phyloP scores from a whole-genome alignment of 2,113 vertebrate species.

The Oryzias curvinotus region DNA sequence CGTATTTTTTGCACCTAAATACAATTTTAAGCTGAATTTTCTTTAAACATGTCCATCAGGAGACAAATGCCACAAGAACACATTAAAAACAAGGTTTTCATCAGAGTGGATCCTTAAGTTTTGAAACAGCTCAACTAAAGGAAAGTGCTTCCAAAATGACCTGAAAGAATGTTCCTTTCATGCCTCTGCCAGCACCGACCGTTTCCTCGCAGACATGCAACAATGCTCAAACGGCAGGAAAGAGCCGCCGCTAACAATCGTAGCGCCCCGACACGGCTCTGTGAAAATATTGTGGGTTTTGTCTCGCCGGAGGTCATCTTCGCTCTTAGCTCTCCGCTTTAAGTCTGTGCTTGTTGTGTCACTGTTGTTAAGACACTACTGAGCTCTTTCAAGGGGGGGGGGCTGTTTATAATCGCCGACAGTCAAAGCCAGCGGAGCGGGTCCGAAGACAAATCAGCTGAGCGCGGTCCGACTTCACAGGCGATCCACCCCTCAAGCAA shows the following conservation, averaged over 20 bases:
- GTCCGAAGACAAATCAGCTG: background rate
- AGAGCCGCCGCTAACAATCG: constrained; percentile 27
- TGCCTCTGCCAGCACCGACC: background rate
- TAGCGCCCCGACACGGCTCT: constrained; percentile 15
- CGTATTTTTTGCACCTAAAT: too few species aligned
- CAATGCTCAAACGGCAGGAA: constrained; percentile 30
- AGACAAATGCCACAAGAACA: too few species aligned
- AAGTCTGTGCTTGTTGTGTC: constrained; percentile 43
- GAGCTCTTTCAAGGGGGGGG: constrained; percentile 50
- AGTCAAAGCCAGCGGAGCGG: constrained; percentile 32
- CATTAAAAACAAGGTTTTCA: too few species aligned
- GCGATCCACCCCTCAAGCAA: too few species aligned
- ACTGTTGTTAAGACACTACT: constrained; percentile 59
- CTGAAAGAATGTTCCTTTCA: too few species aligned
- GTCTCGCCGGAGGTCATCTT: constrained; percentile 16
- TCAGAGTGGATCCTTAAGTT: too few species aligned
- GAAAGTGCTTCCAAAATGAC: too few species aligned
- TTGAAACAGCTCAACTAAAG: too few species aligned
- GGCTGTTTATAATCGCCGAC: constrained; percentile 38
- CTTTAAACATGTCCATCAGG: too few species aligned
- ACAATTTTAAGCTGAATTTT: too few species aligned
- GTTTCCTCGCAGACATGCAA: constrained; percentile 6
- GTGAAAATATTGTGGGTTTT: constrained; percentile 42
- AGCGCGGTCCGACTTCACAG: too few species aligned
- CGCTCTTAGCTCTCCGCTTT: constrained; percentile 34